A percentile compares a stretch with the other conserved stretches of the same genome.
These are phyloP conservation scores for Triplophysa siluroides DNA, from an alignment of 2,113 vertebrate genomes.

Conservation along the genomic window DNA sequence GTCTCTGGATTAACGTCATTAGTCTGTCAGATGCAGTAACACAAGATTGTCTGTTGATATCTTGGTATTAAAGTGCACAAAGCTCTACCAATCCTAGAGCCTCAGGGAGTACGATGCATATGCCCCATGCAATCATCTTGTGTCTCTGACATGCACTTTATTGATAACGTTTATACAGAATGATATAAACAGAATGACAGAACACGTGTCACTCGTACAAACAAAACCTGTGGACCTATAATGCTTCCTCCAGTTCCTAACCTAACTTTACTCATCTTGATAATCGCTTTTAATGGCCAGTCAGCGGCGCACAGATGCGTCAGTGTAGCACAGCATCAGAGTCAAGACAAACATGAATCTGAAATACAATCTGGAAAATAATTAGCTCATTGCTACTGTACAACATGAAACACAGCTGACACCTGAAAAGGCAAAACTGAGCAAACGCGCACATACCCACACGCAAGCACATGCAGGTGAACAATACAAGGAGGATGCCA, in stretches of 20 bases:
- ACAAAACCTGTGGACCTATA: not conserved
- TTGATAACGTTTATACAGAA: conserved; percentile 23
- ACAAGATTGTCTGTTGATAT: conserved; percentile 21
- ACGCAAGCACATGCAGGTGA: no score
- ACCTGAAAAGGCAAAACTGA: no score
- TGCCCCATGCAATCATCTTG: conserved; percentile 8
- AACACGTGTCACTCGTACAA: not conserved
- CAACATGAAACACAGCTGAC: conserved; percentile 7
- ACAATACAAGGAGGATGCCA: no score
- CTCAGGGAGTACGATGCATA: conserved; percentile 11
- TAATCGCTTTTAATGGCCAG: not conserved
- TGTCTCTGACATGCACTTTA: not conserved
- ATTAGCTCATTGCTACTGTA: conserved; percentile 6
- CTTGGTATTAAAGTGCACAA: not conserved
- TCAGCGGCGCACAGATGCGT: not conserved
- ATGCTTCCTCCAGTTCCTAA: not conserved
- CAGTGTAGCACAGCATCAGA: not conserved
- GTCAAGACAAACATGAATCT: conserved; percentile 8
- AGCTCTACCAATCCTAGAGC: conserved; percentile 2
- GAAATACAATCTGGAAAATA: conserved; percentile 13
- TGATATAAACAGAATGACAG: no score
- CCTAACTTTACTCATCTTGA: not conserved
- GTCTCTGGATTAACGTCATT: conserved; percentile 33
- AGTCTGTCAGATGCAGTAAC: conserved; percentile 22
- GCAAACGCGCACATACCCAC: not conserved